These are phyloP conservation scores for Noctuana brunneofusca DNA, from an alignment of 2,888 invertebrate species.

Conservation along the genomic window DNA sequence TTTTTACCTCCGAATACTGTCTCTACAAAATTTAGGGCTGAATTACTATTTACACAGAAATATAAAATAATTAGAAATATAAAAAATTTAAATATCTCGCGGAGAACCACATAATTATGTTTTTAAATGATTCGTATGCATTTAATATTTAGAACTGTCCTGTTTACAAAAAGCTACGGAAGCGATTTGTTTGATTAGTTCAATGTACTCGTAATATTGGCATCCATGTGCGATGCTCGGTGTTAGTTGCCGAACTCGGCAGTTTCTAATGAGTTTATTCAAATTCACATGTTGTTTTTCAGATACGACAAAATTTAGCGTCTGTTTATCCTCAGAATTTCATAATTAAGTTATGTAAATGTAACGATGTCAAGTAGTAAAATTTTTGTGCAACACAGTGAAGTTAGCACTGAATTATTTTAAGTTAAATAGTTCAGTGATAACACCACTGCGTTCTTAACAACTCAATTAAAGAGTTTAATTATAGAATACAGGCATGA, in stretches of 20 bases:
- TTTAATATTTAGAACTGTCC: no score
- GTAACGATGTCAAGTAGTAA: no score
- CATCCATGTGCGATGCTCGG: neutral
- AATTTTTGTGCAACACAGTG: no score
- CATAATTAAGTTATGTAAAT: neutral
- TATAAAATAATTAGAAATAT: no score
- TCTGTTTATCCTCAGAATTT: neutral
- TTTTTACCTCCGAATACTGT: neutral
- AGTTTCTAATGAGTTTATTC: conserved; percentile 9
- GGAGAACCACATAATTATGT: no score
- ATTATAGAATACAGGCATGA: conserved; percentile 10
- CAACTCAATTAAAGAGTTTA: conserved; percentile 18
- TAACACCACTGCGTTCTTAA: neutral
- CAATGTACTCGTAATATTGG: neutral
- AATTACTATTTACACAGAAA: no score
- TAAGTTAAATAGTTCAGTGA: neutral
- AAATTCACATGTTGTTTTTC: conserved; percentile 7
- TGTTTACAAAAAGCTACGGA: neutral
- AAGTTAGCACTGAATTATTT: no score
- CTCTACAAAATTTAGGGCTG: no score
- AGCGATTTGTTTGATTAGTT: neutral
- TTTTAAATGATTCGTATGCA: no score
- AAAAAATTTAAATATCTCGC: no score
- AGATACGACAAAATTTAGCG: neutral
- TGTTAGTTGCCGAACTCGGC: neutral